Conservation (phyloP, 1,140 invertebrate species). For the Cydia amplana region DNA sequence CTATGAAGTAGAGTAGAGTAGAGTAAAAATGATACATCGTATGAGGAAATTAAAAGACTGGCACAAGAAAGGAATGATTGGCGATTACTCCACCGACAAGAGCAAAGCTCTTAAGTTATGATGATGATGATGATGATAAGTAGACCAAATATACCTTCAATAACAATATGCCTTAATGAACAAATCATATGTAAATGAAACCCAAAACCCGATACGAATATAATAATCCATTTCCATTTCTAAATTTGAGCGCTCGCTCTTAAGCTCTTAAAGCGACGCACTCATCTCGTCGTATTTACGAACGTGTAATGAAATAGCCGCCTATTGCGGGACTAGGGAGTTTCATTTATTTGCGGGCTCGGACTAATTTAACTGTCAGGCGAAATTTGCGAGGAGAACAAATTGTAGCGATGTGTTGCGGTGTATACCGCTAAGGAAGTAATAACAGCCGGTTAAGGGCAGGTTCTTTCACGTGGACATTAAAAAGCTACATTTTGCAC, state of each 20-base stretch:
- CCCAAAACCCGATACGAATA: neutral
- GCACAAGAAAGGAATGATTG: too few relatives aligned
- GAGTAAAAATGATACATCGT: too few relatives aligned
- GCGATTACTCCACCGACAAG: too few relatives aligned
- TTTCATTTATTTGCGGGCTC: slow-evolving; percentile 55
- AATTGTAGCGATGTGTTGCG: slow-evolving; percentile 42
- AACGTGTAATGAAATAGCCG: slow-evolving; percentile 33
- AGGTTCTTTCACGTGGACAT: neutral
- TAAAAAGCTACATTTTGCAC: too few relatives aligned
- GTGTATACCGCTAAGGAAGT: neutral
- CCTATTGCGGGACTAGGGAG: slow-evolving; percentile 42
- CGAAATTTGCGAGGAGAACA: slow-evolving; percentile 46
- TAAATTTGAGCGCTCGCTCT: neutral
- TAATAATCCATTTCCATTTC: slow-evolving; percentile 7
- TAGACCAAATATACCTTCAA: too few relatives aligned
- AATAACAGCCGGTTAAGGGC: slow-evolving; percentile 9
- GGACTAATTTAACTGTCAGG: slow-evolving; percentile 60
- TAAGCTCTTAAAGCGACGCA: slow-evolving; percentile 24
- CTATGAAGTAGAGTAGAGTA: neutral
- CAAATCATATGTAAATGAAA: neutral
- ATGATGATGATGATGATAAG: too few relatives aligned
- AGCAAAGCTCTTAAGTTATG: too few relatives aligned
- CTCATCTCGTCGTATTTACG: slow-evolving; percentile 19
- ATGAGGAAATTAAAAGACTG: too few relatives aligned
- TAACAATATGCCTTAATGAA: neutral